Evolutionary conservation across 2,888 invertebrate species (phyloP).

Genomic region (Tenthredo scrophulariae): DNA sequence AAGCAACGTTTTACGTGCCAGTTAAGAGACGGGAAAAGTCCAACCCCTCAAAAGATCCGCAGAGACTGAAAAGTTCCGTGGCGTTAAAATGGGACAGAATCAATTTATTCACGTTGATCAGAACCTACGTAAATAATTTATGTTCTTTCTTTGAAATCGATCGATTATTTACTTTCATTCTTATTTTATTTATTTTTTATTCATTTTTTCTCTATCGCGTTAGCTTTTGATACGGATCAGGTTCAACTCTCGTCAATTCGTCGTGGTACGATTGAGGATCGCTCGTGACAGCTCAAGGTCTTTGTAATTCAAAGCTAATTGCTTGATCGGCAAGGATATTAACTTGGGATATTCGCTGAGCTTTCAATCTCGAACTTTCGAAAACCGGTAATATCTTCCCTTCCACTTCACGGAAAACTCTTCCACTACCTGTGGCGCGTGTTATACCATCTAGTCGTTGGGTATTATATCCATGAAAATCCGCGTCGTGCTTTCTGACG

Average conservation of each 20-base stretch:
- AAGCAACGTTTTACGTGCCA: background rate
- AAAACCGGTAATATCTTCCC: background rate
- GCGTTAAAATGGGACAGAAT: background rate
- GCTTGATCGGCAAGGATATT: background rate
- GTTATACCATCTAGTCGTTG: background rate
- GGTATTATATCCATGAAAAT: background rate
- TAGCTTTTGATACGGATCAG: background rate
- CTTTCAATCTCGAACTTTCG: background rate
- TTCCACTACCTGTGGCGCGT: background rate
- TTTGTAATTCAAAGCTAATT: background rate
- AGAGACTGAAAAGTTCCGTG: background rate
- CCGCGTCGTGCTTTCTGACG: background rate
- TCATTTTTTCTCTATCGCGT: background rate
- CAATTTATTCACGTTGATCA: background rate
- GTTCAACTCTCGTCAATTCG: background rate
- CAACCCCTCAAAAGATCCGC: background rate
- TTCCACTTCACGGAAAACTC: background rate
- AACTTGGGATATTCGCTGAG: background rate
- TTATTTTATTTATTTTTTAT: no score
- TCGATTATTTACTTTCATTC: background rate
- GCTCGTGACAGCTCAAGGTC: background rate
- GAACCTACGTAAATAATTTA: background rate
- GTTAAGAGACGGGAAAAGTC: background rate
- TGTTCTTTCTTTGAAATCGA: background rate
- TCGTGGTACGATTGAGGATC: background rate